These are phyloP conservation scores for Xestia c-nigrum DNA, from an alignment of 2,888 invertebrate species.

Conservation along the genomic window DNA sequence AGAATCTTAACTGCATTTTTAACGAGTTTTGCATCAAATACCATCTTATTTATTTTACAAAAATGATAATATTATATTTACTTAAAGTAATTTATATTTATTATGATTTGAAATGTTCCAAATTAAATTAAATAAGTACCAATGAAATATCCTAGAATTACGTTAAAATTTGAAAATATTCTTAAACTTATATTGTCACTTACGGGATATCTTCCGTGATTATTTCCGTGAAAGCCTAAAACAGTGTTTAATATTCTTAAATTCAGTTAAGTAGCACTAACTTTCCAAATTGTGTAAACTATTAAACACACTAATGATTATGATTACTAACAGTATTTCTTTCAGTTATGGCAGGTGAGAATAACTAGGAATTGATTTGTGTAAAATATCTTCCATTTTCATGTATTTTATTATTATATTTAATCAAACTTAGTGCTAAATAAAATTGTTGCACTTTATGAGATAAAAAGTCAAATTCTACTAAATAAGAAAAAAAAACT, in stretches of 20 bases:
- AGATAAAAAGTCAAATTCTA: background rate
- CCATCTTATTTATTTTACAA: constrained; percentile 12
- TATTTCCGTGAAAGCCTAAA: too few species aligned
- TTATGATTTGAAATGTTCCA: background rate
- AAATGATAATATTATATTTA: constrained; percentile 21
- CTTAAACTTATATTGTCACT: too few species aligned
- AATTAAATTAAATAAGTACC: too few species aligned
- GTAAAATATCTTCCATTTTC: constrained; percentile 17
- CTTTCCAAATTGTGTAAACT: background rate
- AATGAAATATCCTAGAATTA: background rate
- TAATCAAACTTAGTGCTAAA: background rate
- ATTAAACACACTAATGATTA: constrained; percentile 29
- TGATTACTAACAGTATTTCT: constrained; percentile 72
- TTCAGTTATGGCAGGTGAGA: constrained; percentile 79
- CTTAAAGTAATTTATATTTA: background rate
- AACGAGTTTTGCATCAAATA: constrained; percentile 4
- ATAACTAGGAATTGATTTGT: constrained; percentile 63
- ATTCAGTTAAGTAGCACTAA: background rate
- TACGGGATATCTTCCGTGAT: too few species aligned
- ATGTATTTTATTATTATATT: background rate
- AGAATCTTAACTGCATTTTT: constrained; percentile 12
- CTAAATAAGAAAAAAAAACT: too few species aligned
- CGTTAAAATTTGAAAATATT: background rate
- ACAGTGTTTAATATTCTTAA: too few species aligned
- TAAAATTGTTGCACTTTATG: background rate